phyloP scores from a whole-genome alignment of 2,888 invertebrate genomes.

The Daptonema setosum region DNA sequence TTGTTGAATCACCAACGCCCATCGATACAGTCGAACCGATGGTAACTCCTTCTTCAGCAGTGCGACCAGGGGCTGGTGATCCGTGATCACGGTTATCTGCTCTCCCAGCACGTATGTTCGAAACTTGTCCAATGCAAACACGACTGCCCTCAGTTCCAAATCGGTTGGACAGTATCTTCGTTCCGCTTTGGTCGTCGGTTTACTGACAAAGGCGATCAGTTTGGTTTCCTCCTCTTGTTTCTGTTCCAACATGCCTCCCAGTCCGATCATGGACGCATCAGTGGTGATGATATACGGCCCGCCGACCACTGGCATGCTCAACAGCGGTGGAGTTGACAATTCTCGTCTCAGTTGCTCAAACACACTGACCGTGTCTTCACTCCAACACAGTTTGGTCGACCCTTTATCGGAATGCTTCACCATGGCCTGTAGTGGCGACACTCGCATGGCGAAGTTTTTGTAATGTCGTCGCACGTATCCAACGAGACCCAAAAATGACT shows the following conservation, averaged over 20 bases:
- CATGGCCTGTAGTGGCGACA: neutral
- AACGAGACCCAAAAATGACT: conserved; percentile 12
- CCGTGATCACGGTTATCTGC: neutral
- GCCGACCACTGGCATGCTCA: neutral
- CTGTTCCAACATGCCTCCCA: neutral
- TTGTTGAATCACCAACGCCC: neutral
- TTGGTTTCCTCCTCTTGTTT: neutral
- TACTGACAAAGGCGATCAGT: neutral
- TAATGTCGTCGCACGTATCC: conserved; percentile 3
- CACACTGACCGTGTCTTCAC: neutral
- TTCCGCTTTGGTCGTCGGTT: neutral
- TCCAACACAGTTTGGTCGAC: neutral
- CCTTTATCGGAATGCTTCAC: neutral
- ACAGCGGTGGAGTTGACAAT: neutral
- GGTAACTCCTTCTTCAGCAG: neutral
- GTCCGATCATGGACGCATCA: neutral
- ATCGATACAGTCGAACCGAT: neutral
- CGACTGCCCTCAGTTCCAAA: neutral
- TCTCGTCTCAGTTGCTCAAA: neutral
- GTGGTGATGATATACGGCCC: neutral
- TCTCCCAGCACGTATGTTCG: neutral
- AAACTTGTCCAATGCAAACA: neutral
- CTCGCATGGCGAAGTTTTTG: neutral
- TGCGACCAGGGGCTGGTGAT: neutral
- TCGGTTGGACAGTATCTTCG: neutral